Percentiles rank a stretch among this genome's conserved stretches.
Evolutionary conservation across 2,888 invertebrate genomes (phyloP).

Genomic region (Harmothoe impar): DNA sequence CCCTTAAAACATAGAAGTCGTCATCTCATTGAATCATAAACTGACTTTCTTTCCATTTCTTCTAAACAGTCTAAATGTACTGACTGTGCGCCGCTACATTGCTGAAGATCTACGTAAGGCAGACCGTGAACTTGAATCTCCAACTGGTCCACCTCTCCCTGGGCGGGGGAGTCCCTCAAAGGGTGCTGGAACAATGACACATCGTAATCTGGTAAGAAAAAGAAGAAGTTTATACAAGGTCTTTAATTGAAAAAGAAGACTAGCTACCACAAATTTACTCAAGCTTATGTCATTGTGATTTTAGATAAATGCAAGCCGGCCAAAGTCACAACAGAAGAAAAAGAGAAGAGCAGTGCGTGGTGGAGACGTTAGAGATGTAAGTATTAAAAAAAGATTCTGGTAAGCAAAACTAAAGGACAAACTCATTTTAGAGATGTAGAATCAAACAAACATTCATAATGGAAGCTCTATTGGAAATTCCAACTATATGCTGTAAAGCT

Average conservation of each 20-base stretch:
- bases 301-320: constrained; percentile 78
- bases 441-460: too few species aligned
- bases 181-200: constrained; percentile 73
- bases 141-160: constrained; percentile 31
- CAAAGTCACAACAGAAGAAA: constrained; percentile 74
- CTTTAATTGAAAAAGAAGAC: too few species aligned
- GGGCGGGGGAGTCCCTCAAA: constrained; percentile 72
- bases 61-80: constrained; percentile 77
- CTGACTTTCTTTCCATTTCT: background rate
- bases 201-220: constrained; percentile 26
- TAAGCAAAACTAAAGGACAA: too few species aligned
- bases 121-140: constrained; percentile 15
- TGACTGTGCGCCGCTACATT: constrained; percentile 80
- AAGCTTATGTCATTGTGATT: background rate
- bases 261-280: too few species aligned
- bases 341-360: constrained; percentile 66
- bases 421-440: too few species aligned
- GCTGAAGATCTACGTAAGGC: constrained; percentile 68
- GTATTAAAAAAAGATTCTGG: constrained; percentile 56
- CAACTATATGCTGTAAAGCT: too few species aligned
- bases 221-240: background rate
- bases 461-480: too few species aligned
- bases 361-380: constrained; percentile 73
- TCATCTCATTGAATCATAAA: background rate
- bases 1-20: background rate